Percentiles rank a stretch among this genome's conserved stretches.
phyloP scores from a whole-genome alignment of 2,113 vertebrate genomes.

The Passer montanus region DNA sequence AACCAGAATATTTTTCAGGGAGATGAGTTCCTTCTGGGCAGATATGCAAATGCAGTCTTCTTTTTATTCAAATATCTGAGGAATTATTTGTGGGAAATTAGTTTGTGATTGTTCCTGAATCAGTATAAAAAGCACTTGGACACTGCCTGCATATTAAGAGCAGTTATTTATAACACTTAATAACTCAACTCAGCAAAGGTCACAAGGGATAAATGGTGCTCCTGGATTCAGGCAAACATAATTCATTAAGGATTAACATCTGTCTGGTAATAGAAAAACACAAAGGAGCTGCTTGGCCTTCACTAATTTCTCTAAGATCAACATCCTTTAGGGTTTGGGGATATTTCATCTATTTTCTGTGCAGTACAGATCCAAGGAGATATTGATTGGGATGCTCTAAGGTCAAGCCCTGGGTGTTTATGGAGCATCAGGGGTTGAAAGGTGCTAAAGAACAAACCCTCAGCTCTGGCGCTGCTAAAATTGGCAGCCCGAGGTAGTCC shows the following conservation, averaged over 20 bases:
- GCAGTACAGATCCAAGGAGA: neutral
- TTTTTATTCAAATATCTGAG: neutral
- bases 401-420: neutral
- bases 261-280: neutral
- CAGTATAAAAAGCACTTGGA: neutral
- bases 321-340: neutral
- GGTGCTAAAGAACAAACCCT: neutral
- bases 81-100: constrained; percentile 36
- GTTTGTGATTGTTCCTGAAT: constrained; percentile 21
- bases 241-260: neutral
- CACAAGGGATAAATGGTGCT: neutral
- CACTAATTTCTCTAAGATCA: neutral
- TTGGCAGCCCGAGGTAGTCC: neutral
- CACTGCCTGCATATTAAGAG: neutral
- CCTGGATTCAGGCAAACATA: neutral
- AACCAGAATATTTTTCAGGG: neutral
- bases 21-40: neutral
- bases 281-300: neutral
- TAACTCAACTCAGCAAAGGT: neutral
- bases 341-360: neutral
- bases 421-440: neutral
- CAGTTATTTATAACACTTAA: constrained; percentile 23
- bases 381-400: neutral
- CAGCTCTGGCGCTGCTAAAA: neutral
- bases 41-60: neutral